Evolutionary conservation across 2,888 invertebrate genomes (phyloP), one percentile per base, ranked within the genome.

Genomic region (Dasypolia templi): DNA sequence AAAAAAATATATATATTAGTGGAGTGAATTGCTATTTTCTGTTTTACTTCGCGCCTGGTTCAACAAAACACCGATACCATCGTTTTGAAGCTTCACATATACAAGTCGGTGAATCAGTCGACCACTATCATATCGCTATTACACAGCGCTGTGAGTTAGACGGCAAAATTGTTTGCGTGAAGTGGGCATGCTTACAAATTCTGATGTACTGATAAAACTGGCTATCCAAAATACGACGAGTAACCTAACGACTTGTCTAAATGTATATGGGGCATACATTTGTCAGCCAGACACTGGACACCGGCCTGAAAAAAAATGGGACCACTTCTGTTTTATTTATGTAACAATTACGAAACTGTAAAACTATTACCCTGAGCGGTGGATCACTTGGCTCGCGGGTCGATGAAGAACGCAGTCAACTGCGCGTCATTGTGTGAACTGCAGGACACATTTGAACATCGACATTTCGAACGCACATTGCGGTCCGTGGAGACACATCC

Each of bases 361-460:
- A 58, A 58, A 22, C 22, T 32, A 58, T 58, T 58, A 58, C 58
- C 58, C 22, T 58, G 93, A 91, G 91, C 95, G 95, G 95, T 93
- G 96, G 96, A 96, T 96, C 96, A 96, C 96, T 96, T 94, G 96
- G n/a, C n/a, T n/a, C n/a, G n/a, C n/a, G n/a, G n/a, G n/a, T n/a
- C n/a, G n/a, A n/a, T n/a, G n/a, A n/a, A n/a, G n/a, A n/a, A n/a
- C n/a, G n/a, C n/a, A n/a, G n/a, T n/a, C n/a, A n/a, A n/a, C n/a
- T n/a, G n/a, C n/a, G n/a, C n/a, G n/a, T n/a, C n/a, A n/a, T n/a
- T n/a, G n/a, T n/a, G n/a, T n/a, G n/a, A n/a, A n/a, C n/a, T n/a
- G n/a, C n/a, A n/a, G n/a, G n/a, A n/a, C n/a, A n/a, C n/a, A n/a
- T n/a, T n/a, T n/a, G n/a, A n/a, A n/a, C n/a, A n/a, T n/a, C n/a